Conservation (phyloP, 2,797 vertebrate species). For the Scolopax rusticola region DNA sequence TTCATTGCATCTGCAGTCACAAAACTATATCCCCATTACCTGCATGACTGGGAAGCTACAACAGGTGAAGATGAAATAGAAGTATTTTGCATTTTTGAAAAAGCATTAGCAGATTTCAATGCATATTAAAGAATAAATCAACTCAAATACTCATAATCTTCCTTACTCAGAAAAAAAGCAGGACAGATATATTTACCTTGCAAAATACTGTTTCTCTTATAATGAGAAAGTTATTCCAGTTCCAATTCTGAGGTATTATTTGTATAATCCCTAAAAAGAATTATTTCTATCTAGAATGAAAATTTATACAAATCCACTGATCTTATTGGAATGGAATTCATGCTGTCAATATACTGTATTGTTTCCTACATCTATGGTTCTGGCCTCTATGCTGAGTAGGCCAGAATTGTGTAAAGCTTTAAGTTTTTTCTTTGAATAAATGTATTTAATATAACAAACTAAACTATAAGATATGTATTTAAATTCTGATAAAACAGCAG, state of each 20-base stretch:
- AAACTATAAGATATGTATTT: background rate
- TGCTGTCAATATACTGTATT: background rate
- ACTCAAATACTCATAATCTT: conserved; percentile 55
- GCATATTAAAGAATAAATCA: conserved; percentile 43
- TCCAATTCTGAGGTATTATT: conserved; percentile 18
- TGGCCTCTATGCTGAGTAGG: background rate
- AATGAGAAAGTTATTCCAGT: conserved; percentile 45
- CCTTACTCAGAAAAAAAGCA: conserved; percentile 3
- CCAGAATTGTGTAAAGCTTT: background rate
- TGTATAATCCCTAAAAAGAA: conserved; percentile 7
- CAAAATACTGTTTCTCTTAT: conserved; percentile 48
- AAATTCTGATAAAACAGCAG: background rate
- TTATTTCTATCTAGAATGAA: background rate
- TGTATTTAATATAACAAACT: background rate
- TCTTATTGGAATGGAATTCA: conserved; percentile 5
- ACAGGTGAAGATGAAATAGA: conserved; percentile 22
- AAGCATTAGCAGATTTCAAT: conserved; percentile 23
- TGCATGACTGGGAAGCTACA: background rate
- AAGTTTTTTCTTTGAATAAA: background rate
- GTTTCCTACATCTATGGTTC: background rate
- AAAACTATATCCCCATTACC: background rate
- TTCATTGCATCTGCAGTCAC: background rate
- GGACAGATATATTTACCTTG: conserved; percentile 45
- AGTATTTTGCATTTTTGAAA: conserved; percentile 39
- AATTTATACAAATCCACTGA: background rate